Base-by-base conservation (phyloP, 2,888 invertebrate species). In the Pyrrhia umbra region DNA sequence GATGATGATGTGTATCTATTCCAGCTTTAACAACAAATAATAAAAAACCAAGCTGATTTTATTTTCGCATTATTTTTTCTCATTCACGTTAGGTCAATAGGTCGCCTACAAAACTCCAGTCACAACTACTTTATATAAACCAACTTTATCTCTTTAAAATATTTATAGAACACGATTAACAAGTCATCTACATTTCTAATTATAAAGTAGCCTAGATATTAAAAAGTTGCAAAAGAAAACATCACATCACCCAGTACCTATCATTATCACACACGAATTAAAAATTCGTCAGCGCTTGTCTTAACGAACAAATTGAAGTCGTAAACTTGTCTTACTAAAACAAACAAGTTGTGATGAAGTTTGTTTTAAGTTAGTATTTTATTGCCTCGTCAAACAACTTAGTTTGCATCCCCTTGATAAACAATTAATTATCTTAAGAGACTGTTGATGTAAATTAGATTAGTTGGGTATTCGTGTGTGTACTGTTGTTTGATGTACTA, bases 371-470 rank as follows among this genome's bases (percentile, higher is more conserved):
- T 79, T 75, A 59, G 49, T 71, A 69, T 79, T 79, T 77, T 68
- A 77, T 79, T 72, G 65, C 63, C 55, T n/a, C 65, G 60, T 56
- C 59, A 54, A 71, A 76, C 68, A 76, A 68, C 68, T 68, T 61
- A 78, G 66, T 79, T 78, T 55, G 51, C 69, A 57, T 65, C 62
- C 52, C n/a, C 74, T 78, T 69, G 64, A 66, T 69, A 72, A 68
- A 77, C 75, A 77, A 74, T 76, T 76, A 60, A 76, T 71, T 78
- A 74, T 74, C 65, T 71, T 62, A 64, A 58, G 60, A 63, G 42
- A 49, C 56, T 57, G 42, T 50, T 56, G 52, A 71, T 71, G 52
- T 61, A 60, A 65, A 78, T 74, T 71, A 50, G 65, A 69, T 76
- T 74, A 64, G 60, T 67, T 66, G 8, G 51, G 18, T 42, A 49